Evolutionary conservation across 2,797 vertebrate genomes (phyloP).

Genomic region (Mormyrus proboscirostris): DNA sequence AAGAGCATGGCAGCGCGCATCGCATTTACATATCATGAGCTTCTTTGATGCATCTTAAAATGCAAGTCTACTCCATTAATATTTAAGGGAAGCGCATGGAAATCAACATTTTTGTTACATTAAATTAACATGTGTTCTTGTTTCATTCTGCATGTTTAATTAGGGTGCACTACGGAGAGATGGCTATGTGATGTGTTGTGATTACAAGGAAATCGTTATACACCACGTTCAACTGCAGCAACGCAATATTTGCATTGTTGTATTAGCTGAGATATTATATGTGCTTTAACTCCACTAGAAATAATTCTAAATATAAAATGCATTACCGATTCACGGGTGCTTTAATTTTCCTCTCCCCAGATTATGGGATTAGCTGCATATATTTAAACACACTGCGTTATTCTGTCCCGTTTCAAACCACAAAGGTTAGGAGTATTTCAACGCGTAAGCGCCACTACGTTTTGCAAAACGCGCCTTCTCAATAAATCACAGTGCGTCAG

Average conservation of each 20-base stretch:
- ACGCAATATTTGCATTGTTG: neutral
- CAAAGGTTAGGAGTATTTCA: neutral
- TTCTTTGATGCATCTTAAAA: constrained; percentile 72
- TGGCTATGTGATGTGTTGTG: constrained; percentile 47
- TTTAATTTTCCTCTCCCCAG: neutral
- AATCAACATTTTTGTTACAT: constrained; percentile 81
- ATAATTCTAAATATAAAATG: neutral
- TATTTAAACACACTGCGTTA: neutral
- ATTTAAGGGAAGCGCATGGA: constrained; percentile 72
- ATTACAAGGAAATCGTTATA: constrained; percentile 49
- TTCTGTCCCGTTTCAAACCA: neutral
- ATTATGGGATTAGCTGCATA: neutral
- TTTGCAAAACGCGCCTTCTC: neutral
- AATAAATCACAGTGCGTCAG: neutral
- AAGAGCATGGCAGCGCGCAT: constrained; percentile 56
- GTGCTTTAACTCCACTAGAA: neutral
- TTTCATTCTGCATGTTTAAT: constrained; percentile 71
- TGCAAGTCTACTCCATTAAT: constrained; percentile 72
- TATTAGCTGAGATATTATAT: neutral
- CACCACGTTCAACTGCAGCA: constrained; percentile 47
- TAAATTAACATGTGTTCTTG: constrained; percentile 80
- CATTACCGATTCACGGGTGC: neutral
- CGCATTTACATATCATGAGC: constrained; percentile 67
- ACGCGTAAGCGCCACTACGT: neutral
- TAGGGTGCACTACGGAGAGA: constrained; percentile 49